Evolutionary conservation across 2,797 vertebrate genomes (phyloP).

Genomic region (Cyclopterus lumpus): DNA sequence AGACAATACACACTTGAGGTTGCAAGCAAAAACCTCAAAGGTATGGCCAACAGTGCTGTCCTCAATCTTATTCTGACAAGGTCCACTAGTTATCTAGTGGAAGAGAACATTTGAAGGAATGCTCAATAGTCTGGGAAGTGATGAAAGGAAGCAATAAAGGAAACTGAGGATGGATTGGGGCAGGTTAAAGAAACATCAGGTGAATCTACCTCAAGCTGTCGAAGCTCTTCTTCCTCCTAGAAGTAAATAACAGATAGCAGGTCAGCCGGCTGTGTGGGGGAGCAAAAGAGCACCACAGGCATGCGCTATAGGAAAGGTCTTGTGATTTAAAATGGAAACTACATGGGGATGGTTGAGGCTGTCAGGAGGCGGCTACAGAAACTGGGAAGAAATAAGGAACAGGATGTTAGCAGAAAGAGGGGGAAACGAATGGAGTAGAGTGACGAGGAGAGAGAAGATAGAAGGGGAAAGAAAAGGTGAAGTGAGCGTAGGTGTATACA

Average conservation of each 20-base stretch:
- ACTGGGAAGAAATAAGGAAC: slow-evolving; percentile 72
- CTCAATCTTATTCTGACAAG: neutral
- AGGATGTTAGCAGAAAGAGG: slow-evolving; percentile 54
- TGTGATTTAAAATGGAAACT: slow-evolving; percentile 47
- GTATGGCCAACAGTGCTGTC: slow-evolving; percentile 18
- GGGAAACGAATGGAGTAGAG: neutral
- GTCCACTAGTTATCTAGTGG: slow-evolving; percentile 1
- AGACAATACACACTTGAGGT: neutral
- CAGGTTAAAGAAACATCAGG: slow-evolving; percentile 20
- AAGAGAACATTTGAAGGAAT: slow-evolving; percentile 24
- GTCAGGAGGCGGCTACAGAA: slow-evolving; percentile 70
- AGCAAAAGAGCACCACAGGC: slow-evolving; percentile 64
- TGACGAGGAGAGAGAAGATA: neutral
- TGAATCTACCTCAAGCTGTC: slow-evolving; percentile 85
- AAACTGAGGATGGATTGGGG: slow-evolving; percentile 19
- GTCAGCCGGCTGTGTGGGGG: slow-evolving; percentile 65
- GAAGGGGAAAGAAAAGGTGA: slow-evolving; percentile 1
- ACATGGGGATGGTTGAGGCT: slow-evolving; percentile 55
- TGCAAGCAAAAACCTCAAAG: slow-evolving; percentile 15
- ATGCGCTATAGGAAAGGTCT: slow-evolving; percentile 51
- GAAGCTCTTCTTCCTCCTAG: slow-evolving; percentile 88
- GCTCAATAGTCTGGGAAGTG: slow-evolving; percentile 5
- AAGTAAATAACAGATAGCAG: slow-evolving; percentile 74
- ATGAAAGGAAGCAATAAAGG: slow-evolving; percentile 24
- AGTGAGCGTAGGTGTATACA: slow-evolving; percentile 27